phyloP scores from a whole-genome alignment of 2,797 vertebrate genomes.

The Diplodus puntazzo region DNA sequence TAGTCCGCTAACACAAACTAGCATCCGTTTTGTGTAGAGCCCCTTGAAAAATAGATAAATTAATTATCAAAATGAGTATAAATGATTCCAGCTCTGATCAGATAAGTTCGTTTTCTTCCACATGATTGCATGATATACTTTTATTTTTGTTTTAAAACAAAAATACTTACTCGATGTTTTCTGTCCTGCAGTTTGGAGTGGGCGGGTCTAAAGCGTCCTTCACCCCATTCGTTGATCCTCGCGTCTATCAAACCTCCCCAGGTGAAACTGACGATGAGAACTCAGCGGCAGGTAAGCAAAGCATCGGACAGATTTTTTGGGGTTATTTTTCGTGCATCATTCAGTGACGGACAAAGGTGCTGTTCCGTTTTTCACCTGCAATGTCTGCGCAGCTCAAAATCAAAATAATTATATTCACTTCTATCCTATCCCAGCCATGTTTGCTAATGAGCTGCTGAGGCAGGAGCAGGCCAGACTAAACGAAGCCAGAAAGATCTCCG shows the following conservation, averaged over 20 bases:
- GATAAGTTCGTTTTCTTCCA: neutral
- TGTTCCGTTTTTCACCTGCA: neutral
- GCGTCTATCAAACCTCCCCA: conserved; percentile 95
- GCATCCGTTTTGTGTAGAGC: no score
- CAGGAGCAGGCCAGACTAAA: conserved; percentile 97
- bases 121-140: neutral
- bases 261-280: conserved; percentile 88
- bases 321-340: no score
- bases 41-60: neutral
- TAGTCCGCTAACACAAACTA: no score
- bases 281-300: conserved; percentile 87
- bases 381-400: neutral
- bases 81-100: neutral
- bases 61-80: neutral
- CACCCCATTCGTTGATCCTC: conserved; percentile 94
- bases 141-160: neutral
- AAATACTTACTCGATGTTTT: neutral
- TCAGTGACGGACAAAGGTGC: no score
- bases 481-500: conserved; percentile 97
- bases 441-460: conserved; percentile 93
- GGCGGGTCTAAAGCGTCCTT: conserved; percentile 95
- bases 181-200: conserved; percentile 88
- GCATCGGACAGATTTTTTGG: neutral
- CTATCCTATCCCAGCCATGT: conserved; percentile 85
- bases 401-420: neutral